Evolutionary conservation across 37 sponge, comb jelly and placozoan species (phyloP), one percentile per base, ranked within the genome.

Genomic region (Eunapius fragilis): DNA sequence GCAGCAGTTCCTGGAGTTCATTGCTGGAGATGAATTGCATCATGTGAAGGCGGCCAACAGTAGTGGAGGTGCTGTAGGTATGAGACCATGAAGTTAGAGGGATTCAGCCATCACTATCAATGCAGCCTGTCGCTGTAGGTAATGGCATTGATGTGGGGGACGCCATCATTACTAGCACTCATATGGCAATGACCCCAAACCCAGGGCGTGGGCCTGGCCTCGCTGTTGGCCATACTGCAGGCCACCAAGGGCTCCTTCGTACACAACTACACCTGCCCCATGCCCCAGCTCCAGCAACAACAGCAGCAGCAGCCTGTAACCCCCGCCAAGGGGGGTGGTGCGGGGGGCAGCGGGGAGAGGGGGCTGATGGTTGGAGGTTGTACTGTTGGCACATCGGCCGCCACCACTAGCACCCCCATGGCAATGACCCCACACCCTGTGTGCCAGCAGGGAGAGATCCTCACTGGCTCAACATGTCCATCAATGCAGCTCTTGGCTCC

Each of bases 191-290:
- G n/a, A n/a, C n/a, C n/a, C n/a, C n/a, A n/a, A n/a, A n/a, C n/a
- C 99, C 25, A 77, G 94, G 45, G 84, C 93, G 13, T 98, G 99
- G 99, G 82, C 96, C 77, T 98, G 9, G 80, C 92, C 80, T 91
- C 94, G 31, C 84, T 98, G 37, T 75, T 98, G 24, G 92, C 89
- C 72, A 95, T 98, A 70, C 81, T 98, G 3, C 70, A 81, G n/a
- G 86, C 90, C 73, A 85, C 82, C 45, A 86, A 82, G 17, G 35
- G 28, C 6, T 45, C 79, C 22, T 41, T 78, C 14, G 13, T 78
- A 35, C 41, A 79, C 71, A 83, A 84, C 72, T 19, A 68, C 79
- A 82, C 81, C 28, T 87, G 88, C 37, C 87, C 87, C 38, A 80
- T 87, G 81, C 87, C 87, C 25, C 87, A 58, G 58, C 58, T 58